Evolutionary conservation across 2,797 vertebrate species (phyloP), one percentile per base, ranked within the genome.

Genomic region (Gouania willdenowi): DNA sequence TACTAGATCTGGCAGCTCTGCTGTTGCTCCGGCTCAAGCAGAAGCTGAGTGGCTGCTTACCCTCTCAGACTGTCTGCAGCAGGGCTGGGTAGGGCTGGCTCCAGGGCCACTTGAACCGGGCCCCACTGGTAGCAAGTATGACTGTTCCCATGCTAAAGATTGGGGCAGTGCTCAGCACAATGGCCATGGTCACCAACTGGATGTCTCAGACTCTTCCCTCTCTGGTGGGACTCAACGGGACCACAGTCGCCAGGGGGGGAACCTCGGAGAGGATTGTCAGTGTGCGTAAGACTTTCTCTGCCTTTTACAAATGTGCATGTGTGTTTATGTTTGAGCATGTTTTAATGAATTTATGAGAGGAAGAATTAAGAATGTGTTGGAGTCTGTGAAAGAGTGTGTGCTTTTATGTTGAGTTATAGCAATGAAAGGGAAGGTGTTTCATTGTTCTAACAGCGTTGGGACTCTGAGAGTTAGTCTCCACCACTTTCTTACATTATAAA

Each of bases 141-240:
- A 94, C 88, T 25, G 92, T 97, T 58, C 93, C 93, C 41, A 90
- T 97, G 89, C 86, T 96, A 58, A 97, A 95, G 87, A 94, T 96
- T 54, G 92, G 94, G 70, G 94, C 91, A 41, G 92, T 96, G 88
- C 94, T 95, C 67, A 96, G 94, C 91, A 97, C 94, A 73, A 95
- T 97, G 94, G 94, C 94, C 72, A 95, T 95, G 94, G 92, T 97
- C 78, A 95, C 94, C 78, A 97, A 95, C 88, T 97, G 94, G 94
- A 96, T 97, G 94, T 97, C 93, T 79, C 94, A 95, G 89, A 96
- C 92, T 32, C 84, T 95, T 55, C 93, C 93, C 46, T 93, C 92
- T 9, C 89, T 96, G 25, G 92, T 94, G 69, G 93, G 93, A 69
- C 92, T 95, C 64, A 95, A 95, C 64, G 91, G 91, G 63, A 95